phyloP scores from a whole-genome alignment of 1,140 invertebrate genomes.

The Zaprionus inermis region DNA sequence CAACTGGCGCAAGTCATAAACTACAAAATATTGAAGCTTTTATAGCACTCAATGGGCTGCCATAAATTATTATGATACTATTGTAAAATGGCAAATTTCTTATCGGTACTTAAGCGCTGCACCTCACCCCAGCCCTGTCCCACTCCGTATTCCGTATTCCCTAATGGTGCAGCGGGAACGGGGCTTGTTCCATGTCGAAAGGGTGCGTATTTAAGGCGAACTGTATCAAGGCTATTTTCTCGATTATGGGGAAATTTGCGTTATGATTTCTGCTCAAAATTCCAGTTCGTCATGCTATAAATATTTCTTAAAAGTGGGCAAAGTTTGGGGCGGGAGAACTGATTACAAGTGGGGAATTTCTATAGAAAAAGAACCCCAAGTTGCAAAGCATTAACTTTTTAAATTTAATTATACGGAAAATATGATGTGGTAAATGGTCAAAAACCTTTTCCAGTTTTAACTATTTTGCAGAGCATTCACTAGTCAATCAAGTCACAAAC shows the following conservation, averaged over 20 bases:
- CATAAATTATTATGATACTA: conserved; percentile 83
- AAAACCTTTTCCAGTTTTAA: too few species aligned
- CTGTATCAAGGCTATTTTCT: neutral
- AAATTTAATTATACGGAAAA: neutral
- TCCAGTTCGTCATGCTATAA: neutral
- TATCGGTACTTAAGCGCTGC: conserved; percentile 77
- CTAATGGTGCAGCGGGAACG: neutral
- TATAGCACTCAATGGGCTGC: conserved; percentile 79
- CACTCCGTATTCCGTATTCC: neutral
- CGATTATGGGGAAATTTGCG: neutral
- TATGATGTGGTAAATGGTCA: neutral
- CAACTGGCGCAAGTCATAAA: conserved; percentile 81
- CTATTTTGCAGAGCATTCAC: conserved; percentile 5
- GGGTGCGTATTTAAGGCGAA: conserved; percentile 14
- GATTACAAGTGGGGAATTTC: neutral
- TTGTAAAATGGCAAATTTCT: conserved; percentile 83
- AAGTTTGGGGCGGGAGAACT: neutral
- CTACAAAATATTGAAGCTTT: conserved; percentile 84
- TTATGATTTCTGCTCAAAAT: conserved; percentile 7
- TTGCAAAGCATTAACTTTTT: too few species aligned
- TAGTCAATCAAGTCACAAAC: conserved; percentile 9
- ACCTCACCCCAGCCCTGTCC: conserved; percentile 17
- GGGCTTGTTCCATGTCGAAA: conserved; percentile 17
- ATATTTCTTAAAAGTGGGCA: neutral
- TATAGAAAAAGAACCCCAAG: neutral